phyloP scores from a whole-genome alignment of 2,113 vertebrate genomes.

The Puffinus mauretanicus region DNA sequence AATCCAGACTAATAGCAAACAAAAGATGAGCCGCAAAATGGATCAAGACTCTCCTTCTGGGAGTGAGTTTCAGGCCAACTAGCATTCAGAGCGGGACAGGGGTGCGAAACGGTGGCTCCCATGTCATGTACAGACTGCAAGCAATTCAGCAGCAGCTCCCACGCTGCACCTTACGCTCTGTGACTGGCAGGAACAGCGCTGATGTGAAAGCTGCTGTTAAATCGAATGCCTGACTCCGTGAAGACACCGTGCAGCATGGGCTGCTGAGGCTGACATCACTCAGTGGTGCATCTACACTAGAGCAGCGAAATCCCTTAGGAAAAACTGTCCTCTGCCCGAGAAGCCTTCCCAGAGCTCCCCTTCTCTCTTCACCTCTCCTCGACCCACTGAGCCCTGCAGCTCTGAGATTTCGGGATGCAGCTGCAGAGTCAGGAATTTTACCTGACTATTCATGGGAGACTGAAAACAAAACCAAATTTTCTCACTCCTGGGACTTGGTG shows the following conservation, averaged over 20 bases:
- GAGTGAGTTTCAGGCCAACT: not conserved
- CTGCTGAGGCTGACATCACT: not conserved
- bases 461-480: not conserved
- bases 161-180: fast-evolving
- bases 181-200: not conserved
- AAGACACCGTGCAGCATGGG: not conserved
- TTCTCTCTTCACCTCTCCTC: not conserved
- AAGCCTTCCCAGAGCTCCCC: not conserved
- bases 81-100: fast-evolving
- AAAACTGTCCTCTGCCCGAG: not conserved
- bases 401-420: not conserved
- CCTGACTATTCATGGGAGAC: not conserved
- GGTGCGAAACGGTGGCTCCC: not conserved
- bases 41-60: fast-evolving
- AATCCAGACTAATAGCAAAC: not conserved
- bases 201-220: not conserved
- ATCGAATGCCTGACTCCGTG: fast-evolving
- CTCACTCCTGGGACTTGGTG: not conserved
- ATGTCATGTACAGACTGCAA: not conserved
- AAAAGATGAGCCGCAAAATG: not conserved
- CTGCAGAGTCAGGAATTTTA: not conserved
- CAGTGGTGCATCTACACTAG: fast-evolving
- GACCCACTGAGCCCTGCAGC: not conserved
- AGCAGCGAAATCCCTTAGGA: not conserved
- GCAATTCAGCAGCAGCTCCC: not conserved